A percentile compares a stretch with the other conserved stretches of the same genome.
phyloP scores from a whole-genome alignment of 2,797 vertebrate species.

The Gallirallus australis region DNA sequence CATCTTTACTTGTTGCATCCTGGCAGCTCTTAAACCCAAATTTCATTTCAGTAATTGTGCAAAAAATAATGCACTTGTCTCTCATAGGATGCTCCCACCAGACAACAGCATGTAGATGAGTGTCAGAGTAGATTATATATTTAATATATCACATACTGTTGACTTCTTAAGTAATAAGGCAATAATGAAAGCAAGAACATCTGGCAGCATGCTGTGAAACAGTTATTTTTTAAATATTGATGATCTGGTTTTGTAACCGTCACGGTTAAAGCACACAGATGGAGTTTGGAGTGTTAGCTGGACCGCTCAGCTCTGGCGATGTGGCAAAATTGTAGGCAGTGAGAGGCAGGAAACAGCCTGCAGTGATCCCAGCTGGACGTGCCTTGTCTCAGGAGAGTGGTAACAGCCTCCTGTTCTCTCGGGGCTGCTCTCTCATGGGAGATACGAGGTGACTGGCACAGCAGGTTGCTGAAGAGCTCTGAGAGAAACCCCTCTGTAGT shows the following conservation, averaged over 20 bases:
- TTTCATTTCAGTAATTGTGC: slow-evolving; percentile 53
- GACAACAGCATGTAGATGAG: slow-evolving; percentile 31
- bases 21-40: neutral
- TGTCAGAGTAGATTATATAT: slow-evolving; percentile 67
- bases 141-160: slow-evolving; percentile 60
- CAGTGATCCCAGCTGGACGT: neutral
- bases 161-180: slow-evolving; percentile 63
- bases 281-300: neutral
- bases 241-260: neutral
- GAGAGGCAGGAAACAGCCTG: neutral
- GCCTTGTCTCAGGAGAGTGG: no score
- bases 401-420: neutral
- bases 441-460: fast-evolving
- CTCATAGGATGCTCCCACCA: slow-evolving; percentile 55
- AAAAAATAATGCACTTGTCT: slow-evolving; percentile 55
- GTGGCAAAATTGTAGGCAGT: no score
- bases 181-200: slow-evolving; percentile 60
- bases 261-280: neutral
- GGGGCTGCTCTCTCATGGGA: neutral
- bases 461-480: no score
- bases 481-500: fast-evolving
- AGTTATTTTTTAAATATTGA: slow-evolving; percentile 4
- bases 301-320: neutral
- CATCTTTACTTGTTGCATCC: neutral
- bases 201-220: slow-evolving; percentile 64